Percentiles rank a stretch among this genome's conserved stretches.
Evolutionary conservation across 2,888 invertebrate species (phyloP).

Genomic region (Tetheella fluctuosa): DNA sequence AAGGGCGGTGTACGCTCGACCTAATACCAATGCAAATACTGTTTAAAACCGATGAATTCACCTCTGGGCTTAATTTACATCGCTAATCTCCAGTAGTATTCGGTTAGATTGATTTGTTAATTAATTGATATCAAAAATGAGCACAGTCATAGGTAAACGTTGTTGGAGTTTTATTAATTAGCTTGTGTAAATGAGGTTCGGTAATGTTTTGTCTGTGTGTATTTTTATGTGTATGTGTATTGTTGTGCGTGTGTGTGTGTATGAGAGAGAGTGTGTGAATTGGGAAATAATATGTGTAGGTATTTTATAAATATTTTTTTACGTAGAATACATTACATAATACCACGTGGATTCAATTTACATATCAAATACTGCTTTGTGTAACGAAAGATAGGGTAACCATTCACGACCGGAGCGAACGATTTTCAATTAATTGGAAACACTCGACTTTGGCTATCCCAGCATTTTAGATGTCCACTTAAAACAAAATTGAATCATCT

Average conservation of each 20-base stretch:
- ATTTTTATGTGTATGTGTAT: no score
- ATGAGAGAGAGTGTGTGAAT: no score
- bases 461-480: neutral
- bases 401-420: neutral
- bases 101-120: neutral
- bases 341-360: no score
- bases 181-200: neutral
- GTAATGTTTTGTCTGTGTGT: no score
- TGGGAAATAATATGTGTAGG: no score
- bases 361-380: neutral
- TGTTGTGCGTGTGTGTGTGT: no score
- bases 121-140: neutral
- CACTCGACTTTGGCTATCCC: neutral
- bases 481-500: neutral
- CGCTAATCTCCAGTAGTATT: neutral
- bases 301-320: no score
- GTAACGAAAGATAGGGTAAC: neutral
- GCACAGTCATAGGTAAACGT: neutral
- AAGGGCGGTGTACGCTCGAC: conserved; percentile 26
- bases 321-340: no score
- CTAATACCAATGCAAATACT: conserved; percentile 36
- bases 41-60: conserved; percentile 4
- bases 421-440: neutral
- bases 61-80: neutral
- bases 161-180: neutral